phyloP scores from a whole-genome alignment of 2,797 vertebrate species.

The Sebastes hubbsi region DNA sequence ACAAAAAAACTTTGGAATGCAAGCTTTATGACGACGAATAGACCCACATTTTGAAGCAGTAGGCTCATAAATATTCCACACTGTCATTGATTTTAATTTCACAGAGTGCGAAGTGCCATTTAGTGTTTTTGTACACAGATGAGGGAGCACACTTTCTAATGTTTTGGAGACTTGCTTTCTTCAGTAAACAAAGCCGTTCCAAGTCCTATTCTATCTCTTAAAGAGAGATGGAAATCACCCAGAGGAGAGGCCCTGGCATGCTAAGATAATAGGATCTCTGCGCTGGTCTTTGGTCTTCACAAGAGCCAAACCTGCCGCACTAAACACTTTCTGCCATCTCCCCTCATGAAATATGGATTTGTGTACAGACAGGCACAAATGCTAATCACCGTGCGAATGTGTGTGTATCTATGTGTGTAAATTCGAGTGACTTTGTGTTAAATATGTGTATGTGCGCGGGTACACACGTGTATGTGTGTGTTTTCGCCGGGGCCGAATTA shows the following conservation, averaged over 20 bases:
- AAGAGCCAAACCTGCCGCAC: constrained; percentile 66
- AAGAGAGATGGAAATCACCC: constrained; percentile 59
- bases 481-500: constrained; percentile 70
- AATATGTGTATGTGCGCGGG: constrained; percentile 39
- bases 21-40: constrained; percentile 32
- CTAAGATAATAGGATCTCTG: constrained; percentile 60
- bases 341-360: constrained; percentile 77
- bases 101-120: constrained; percentile 55
- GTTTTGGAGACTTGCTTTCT: constrained; percentile 37
- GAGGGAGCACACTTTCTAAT: constrained; percentile 47
- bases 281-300: constrained; percentile 58
- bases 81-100: constrained; percentile 68
- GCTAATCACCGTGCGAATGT: constrained; percentile 61
- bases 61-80: constrained; percentile 57
- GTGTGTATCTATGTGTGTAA: constrained; percentile 19
- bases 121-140: constrained; percentile 51
- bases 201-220: constrained; percentile 25
- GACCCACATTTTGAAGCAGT: constrained; percentile 17
- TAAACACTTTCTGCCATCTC: constrained; percentile 60
- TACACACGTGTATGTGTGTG: constrained; percentile 60
- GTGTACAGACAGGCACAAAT: constrained; percentile 72
- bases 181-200: constrained; percentile 58
- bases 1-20: constrained; percentile 24
- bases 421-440: constrained; percentile 56
- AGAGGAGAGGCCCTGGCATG: constrained; percentile 49